Evolutionary conservation across 2,888 invertebrate species (phyloP).

Genomic region (Eristalinus sepulchralis): DNA sequence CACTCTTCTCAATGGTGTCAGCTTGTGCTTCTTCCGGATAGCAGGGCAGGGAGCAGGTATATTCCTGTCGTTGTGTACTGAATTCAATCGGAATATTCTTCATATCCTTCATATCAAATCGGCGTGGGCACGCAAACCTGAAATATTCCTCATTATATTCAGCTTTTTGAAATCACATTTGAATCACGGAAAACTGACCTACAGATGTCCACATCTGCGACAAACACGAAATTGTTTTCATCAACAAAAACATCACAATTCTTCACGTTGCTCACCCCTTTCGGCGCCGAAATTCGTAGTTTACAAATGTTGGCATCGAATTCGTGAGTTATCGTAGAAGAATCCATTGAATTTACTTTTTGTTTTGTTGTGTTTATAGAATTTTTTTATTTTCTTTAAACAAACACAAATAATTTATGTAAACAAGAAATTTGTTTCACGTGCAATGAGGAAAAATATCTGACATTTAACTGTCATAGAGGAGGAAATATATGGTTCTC

Average conservation of each 20-base stretch:
- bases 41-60: slow-evolving; percentile 75
- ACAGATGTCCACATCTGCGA: slow-evolving; percentile 75
- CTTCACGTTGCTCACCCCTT: slow-evolving; percentile 74
- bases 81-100: slow-evolving; percentile 76
- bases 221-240: slow-evolving; percentile 76
- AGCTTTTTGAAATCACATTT: not conserved
- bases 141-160: not conserved
- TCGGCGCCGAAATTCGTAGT: slow-evolving; percentile 26
- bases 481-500: not conserved
- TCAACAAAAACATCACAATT: slow-evolving; percentile 79
- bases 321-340: not conserved
- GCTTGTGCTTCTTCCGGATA: slow-evolving; percentile 71
- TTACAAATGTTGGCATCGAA: slow-evolving; percentile 50
- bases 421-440: not conserved
- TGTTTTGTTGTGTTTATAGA: not conserved
- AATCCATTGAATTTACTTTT: slow-evolving; percentile 35
- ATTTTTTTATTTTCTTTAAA: not conserved
- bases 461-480: not conserved
- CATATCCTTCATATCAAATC: slow-evolving; percentile 77
- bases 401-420: not conserved
- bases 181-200: slow-evolving; percentile 73
- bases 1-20: slow-evolving; percentile 63
- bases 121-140: slow-evolving; percentile 75
- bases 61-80: slow-evolving; percentile 70
- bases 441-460: not conserved